These are phyloP conservation scores for Fratercula arctica DNA, from an alignment of 2,797 vertebrate genomes.

Conservation along the genomic window DNA sequence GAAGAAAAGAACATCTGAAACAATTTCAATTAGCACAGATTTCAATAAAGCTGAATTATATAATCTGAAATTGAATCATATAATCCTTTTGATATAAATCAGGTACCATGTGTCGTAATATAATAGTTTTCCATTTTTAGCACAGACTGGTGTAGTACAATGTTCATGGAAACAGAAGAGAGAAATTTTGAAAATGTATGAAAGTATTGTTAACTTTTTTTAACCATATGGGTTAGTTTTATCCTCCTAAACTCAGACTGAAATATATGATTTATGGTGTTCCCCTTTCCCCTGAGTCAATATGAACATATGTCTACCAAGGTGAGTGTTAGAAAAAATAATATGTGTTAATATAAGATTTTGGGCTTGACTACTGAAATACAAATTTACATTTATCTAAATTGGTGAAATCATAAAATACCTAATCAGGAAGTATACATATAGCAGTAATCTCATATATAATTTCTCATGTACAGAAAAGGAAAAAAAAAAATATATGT, in stretches of 20 bases:
- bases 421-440: background rate
- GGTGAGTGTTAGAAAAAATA: background rate
- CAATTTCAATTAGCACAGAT: background rate
- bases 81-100: background rate
- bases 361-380: background rate
- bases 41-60: background rate
- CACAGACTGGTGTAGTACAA: background rate
- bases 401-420: background rate
- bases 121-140: background rate
- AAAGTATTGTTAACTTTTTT: background rate
- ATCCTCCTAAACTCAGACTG: background rate
- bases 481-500: background rate
- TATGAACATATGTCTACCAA: background rate
- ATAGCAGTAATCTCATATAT: background rate
- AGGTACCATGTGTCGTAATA: background rate
- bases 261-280: background rate
- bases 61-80: background rate
- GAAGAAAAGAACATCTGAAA: background rate
- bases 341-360: background rate
- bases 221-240: background rate
- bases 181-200: background rate
- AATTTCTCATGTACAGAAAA: background rate
- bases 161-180: background rate
- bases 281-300: background rate
- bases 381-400: background rate